Evolutionary conservation across 1,140 invertebrate genomes (phyloP).

Genomic region (Trichomalopsis sarcophagae): DNA sequence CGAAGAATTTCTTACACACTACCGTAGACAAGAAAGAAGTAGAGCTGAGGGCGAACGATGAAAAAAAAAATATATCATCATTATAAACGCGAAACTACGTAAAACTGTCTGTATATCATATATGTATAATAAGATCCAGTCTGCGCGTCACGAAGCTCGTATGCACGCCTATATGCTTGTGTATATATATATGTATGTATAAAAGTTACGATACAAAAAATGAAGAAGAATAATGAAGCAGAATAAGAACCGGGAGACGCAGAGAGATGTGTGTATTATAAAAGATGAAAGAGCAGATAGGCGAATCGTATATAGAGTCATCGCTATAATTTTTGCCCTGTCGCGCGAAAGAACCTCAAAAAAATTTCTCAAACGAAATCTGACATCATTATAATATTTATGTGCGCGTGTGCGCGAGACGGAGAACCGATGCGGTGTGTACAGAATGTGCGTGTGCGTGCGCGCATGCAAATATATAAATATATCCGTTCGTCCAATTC

Average conservation of each 20-base stretch:
- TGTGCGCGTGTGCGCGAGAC: neutral
- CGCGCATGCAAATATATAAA: slow-evolving; percentile 9
- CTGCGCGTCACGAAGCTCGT: slow-evolving; percentile 12
- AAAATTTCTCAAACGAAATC: slow-evolving; percentile 28
- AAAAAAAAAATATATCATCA: slow-evolving; percentile 1
- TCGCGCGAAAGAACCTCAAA: slow-evolving; percentile 12
- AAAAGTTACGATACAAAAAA: neutral
- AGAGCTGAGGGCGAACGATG: slow-evolving; percentile 9
- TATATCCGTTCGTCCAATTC: neutral
- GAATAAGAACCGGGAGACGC: slow-evolving; percentile 1
- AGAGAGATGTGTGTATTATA: neutral
- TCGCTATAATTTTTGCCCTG: slow-evolving; percentile 14
- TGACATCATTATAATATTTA: slow-evolving; percentile 15
- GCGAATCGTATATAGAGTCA: slow-evolving; percentile 4
- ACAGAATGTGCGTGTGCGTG: neutral
- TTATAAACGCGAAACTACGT: neutral
- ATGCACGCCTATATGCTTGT: neutral
- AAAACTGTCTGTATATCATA: slow-evolving; percentile 20
- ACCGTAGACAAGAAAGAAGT: slow-evolving; percentile 21
- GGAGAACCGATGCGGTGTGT: neutral
- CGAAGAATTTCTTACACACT: slow-evolving; percentile 34
- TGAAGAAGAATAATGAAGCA: neutral
- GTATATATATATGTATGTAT: neutral
- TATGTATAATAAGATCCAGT: slow-evolving; percentile 33
- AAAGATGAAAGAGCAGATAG: neutral